A percentile compares a stretch with the other conserved stretches of the same genome.
phyloP scores from a whole-genome alignment of 1,140 invertebrate genomes.

The Panulirus ornatus region DNA sequence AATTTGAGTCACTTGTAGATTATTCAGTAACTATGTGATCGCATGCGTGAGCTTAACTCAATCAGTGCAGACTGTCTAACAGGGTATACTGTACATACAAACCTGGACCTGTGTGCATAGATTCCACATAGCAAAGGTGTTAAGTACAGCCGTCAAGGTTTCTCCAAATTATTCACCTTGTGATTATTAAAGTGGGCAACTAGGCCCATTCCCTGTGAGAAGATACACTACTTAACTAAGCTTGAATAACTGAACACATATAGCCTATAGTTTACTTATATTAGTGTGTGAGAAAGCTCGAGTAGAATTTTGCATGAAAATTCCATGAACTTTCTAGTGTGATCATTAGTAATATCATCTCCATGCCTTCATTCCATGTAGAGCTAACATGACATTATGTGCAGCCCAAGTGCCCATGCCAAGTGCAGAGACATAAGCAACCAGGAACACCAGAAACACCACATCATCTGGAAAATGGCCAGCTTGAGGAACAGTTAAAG shows the following conservation, averaged over 20 bases:
- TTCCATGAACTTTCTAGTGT: neutral
- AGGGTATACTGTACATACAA: no score
- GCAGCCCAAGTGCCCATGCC: neutral
- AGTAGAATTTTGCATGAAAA: neutral
- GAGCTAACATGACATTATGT: neutral
- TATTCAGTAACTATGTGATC: neutral
- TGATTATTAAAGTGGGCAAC: neutral
- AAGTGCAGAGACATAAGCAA: neutral
- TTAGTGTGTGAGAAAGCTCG: neutral
- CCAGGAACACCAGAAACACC: no score
- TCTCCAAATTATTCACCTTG: no score
- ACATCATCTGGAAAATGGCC: no score
- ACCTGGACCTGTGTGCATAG: no score
- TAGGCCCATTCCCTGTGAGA: neutral
- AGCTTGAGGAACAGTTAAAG: no score
- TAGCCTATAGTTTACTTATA: neutral
- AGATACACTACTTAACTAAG: neutral
- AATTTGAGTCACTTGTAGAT: neutral
- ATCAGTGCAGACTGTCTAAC: no score
- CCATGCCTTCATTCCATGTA: neutral
- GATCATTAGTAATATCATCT: neutral
- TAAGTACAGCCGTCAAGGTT: no score
- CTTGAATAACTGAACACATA: neutral
- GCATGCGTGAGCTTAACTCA: conserved; percentile 5
- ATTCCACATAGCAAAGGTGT: no score